phyloP scores from a whole-genome alignment of 2,888 invertebrate species.

The Heliconius sara region DNA sequence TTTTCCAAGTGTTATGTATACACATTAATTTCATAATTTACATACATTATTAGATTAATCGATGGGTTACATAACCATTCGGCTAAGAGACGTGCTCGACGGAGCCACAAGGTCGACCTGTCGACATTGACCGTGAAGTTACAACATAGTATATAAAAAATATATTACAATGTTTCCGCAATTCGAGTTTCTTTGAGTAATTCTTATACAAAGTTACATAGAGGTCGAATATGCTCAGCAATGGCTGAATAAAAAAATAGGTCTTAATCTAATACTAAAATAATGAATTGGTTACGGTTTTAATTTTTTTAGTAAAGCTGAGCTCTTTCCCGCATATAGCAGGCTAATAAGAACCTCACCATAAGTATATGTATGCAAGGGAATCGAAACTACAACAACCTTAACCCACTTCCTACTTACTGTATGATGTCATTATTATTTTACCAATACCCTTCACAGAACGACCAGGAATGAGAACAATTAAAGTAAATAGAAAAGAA shows the following conservation, averaged over 20 bases:
- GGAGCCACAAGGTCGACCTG: slow-evolving; percentile 74
- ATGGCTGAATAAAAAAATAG: not conserved
- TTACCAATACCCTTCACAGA: too few relatives aligned
- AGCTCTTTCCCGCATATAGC: too few relatives aligned
- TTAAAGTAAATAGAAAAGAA: too few relatives aligned
- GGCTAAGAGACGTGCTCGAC: slow-evolving; percentile 71
- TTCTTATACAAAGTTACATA: slow-evolving; percentile 35
- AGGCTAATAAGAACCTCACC: too few relatives aligned
- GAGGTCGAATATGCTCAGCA: slow-evolving; percentile 25
- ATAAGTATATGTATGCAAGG: too few relatives aligned
- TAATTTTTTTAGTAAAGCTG: not conserved
- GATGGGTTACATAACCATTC: slow-evolving; percentile 74
- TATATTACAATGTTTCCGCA: slow-evolving; percentile 78
- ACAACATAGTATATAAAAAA: slow-evolving; percentile 71
- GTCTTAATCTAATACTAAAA: slow-evolving; percentile 1
- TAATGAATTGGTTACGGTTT: not conserved
- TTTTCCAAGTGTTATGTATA: slow-evolving; percentile 21
- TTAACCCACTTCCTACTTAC: too few relatives aligned
- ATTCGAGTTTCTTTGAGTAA: slow-evolving; percentile 57
- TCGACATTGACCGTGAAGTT: slow-evolving; percentile 82
- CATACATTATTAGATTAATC: slow-evolving; percentile 70
- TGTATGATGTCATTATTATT: too few relatives aligned
- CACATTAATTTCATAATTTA: slow-evolving; percentile 51
- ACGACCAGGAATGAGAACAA: too few relatives aligned
- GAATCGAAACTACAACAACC: too few relatives aligned